Base-by-base conservation (phyloP, 2,888 invertebrate species). In the Papilio protenor region DNA sequence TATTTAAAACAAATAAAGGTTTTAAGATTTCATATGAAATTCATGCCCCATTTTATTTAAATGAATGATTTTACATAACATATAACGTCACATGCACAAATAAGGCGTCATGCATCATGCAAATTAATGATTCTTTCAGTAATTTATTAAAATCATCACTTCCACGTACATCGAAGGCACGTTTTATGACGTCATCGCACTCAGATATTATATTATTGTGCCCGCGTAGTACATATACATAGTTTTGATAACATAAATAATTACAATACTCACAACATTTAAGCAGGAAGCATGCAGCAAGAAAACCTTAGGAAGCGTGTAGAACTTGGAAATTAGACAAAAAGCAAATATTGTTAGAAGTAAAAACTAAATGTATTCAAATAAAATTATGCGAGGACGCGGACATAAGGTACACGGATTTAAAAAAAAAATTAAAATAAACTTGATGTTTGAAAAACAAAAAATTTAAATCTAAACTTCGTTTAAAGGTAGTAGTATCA, bases 251-350 rank as follows among this genome's bases (percentile, higher is more conserved):
- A 16, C 47, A 59, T 45, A 55, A 70, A 76, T 45, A 73, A 64
- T 21, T n/a, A 69, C 18, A 66, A 78, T 78, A 78, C 78, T 78
- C 72, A 78, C 78, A 78, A 73, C 78, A 78, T 72, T 78, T 78
- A 78, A 78, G 75, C 75, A 78, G 75, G 78, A 78, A 78, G 64
- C 78, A 78, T 78, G 78, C 78, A n/a, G 78, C 78, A 78, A 78
- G 78, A 47, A 78, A 66, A 78, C 78, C 78, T 78, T 78, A 78
- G 49, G 64, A 78, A 78, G 78, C 78, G 75, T 75, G 75, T 52
- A 69, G 75, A 78, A 78, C 75, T 75, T 78, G 59, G 78, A 75
- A 75, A 75, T 72, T 72, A 75, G 78, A 78, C 75, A 78, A 66
- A 78, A 78, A 78, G 78, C 78, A 78, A 75, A 78, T 49, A 75